Evolutionary conservation across 2,888 invertebrate genomes (phyloP), one percentile per base, ranked within the genome.

Genomic region (Catotricha subobsoleta): DNA sequence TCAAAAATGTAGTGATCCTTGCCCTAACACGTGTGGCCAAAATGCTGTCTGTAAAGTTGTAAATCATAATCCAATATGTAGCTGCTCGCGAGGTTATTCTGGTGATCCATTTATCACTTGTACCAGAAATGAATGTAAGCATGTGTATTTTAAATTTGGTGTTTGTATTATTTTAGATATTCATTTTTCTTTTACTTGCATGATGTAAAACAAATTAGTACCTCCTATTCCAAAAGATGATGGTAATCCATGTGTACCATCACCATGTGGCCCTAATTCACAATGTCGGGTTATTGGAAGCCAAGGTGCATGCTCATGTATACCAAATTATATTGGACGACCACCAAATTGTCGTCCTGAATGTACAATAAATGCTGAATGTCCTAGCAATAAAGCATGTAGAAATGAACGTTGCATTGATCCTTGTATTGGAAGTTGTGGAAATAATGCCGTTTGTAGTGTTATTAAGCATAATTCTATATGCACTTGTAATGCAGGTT

Each of bases 341-440:
- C 81, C 88, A 39, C 86, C 86, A 21, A 83, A 82, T 54, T 88
- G 87, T 54, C 69, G 84, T 52, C 83, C 87, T 1, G 84, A 86
- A 60, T 86, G 86, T 55, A 75, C 75, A 3, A 76, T 76, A 46
- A 73, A 79, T 53, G 74, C 80, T 8, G 87, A 87, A 60, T 88
- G 88, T 54, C 74, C 83, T 2, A 77, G 76, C 51, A 79, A 81
- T 54, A 69, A 80, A 45, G 80, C 86, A 43, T 90, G 90, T 54
- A 67, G 76, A 45, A 79, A 81, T 54, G 80, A 83, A 54, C 75
- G 76, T 45, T 90, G 88, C 56, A 71, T 72, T 54, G 80, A 87
- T 62, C 88, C 88, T 16, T 90, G 90, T 53, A 72, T 74, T 40
- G 81, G 80, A 43, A 66, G 69, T 1, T 90, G 90, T 53, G 87